A percentile compares a stretch with the other conserved stretches of the same genome.
Conservation (phyloP, 2,113 vertebrate genomes). For the Otocyon megalotis region DNA sequence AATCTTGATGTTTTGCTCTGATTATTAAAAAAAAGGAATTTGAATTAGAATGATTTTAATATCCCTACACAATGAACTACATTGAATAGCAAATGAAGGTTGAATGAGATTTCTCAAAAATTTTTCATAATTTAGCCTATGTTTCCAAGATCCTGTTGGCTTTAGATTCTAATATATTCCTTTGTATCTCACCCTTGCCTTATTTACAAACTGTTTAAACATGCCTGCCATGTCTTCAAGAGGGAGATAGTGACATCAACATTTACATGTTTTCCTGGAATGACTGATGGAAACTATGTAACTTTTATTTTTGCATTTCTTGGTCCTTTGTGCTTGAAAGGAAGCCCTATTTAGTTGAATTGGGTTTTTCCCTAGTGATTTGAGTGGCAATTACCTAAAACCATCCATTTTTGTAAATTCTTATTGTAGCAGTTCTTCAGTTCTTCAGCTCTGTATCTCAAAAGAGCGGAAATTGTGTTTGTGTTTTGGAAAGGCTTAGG, state of each 20-base stretch:
- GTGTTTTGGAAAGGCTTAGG: neutral
- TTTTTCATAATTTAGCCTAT: neutral
- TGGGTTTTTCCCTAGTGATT: neutral
- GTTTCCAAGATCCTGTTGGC: neutral
- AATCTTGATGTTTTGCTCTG: slow-evolving; percentile 9
- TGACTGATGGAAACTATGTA: neutral
- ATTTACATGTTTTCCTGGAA: neutral
- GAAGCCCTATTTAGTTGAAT: neutral
- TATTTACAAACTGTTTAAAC: neutral
- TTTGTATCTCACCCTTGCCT: neutral
- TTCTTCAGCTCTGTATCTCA: neutral
- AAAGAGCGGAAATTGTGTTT: neutral
- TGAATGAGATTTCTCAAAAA: neutral
- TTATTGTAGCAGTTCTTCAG: neutral
- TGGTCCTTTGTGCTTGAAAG: neutral
- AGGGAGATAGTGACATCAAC: neutral
- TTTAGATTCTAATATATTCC: neutral
- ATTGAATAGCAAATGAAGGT: neutral
- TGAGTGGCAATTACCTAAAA: neutral
- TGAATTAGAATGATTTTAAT: slow-evolving; percentile 27
- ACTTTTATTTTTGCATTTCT: slow-evolving; percentile 21
- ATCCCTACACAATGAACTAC: neutral
- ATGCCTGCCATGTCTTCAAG: neutral
- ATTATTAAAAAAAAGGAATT: slow-evolving; percentile 20
- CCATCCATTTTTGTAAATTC: slow-evolving; percentile 2